Conservation (phyloP, 2,888 invertebrate genomes). For the Netelia melanura region DNA sequence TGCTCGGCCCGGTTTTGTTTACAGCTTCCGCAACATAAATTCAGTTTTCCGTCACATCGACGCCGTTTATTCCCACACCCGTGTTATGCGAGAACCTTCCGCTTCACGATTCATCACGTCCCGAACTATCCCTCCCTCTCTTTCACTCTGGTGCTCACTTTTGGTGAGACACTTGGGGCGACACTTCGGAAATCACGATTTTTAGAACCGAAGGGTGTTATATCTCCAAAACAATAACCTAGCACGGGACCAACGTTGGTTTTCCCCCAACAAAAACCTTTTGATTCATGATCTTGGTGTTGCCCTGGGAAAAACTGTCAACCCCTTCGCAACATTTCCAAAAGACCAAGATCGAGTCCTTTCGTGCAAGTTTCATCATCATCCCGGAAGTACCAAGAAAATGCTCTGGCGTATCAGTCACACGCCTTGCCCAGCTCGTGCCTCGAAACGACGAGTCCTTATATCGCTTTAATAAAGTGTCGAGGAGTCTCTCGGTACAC, state of each 20-base stretch:
- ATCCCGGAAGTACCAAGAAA: neutral
- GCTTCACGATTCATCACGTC: constrained; percentile 38
- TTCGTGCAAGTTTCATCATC: too few species aligned
- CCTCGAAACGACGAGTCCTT: neutral
- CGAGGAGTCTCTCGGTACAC: neutral
- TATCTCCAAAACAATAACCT: too few species aligned
- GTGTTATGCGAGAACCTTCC: constrained; percentile 24
- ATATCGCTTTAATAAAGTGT: constrained; percentile 29
- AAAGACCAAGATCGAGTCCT: too few species aligned
- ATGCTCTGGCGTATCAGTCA: neutral
- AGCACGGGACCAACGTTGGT: too few species aligned
- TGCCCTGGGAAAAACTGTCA: too few species aligned
- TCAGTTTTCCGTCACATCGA: constrained; percentile 78
- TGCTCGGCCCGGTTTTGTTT: constrained; percentile 74
- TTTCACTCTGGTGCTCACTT: neutral
- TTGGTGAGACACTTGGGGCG: too few species aligned
- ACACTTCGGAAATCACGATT: too few species aligned
- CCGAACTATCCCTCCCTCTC: constrained; percentile 20
- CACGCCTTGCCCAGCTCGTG: neutral
- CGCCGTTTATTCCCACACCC: constrained; percentile 72
- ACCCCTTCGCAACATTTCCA: too few species aligned
- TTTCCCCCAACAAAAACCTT: too few species aligned
- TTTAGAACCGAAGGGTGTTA: too few species aligned
- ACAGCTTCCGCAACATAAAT: constrained; percentile 78
- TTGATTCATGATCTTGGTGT: too few species aligned